Conservation (phyloP, 2,888 invertebrate species). For the Scaptomyza reducta region DNA sequence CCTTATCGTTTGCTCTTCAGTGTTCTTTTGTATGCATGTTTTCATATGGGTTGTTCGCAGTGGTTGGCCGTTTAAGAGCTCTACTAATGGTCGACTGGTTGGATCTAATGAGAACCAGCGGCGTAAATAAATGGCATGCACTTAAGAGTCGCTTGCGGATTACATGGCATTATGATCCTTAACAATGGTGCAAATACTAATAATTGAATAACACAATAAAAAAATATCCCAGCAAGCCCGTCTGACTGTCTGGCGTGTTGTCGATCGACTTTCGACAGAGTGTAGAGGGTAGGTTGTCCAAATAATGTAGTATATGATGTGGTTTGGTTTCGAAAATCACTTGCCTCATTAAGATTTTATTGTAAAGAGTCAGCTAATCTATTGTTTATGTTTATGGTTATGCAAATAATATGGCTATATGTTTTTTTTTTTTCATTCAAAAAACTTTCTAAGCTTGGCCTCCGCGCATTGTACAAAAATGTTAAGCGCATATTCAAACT, state of each 20-base stretch:
- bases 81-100: slow-evolving; percentile 51
- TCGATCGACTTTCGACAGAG: slow-evolving; percentile 3
- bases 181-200: slow-evolving; percentile 63
- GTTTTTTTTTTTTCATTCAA: too few relatives aligned
- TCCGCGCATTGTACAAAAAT: too few relatives aligned
- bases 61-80: slow-evolving; percentile 63
- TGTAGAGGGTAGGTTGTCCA: background rate
- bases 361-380: background rate
- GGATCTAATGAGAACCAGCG: slow-evolving; percentile 66
- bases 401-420: background rate
- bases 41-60: slow-evolving; percentile 26
- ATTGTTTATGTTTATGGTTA: background rate
- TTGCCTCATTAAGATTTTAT: background rate
- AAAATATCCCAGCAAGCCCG: slow-evolving; percentile 48
- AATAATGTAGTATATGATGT: slow-evolving; percentile 15
- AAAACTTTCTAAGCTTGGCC: too few relatives aligned
- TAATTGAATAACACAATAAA: slow-evolving; percentile 78
- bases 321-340: slow-evolving; percentile 4
- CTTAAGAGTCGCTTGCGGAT: slow-evolving; percentile 72
- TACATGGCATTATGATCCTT: slow-evolving; percentile 73
- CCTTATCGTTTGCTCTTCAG: slow-evolving; percentile 21
- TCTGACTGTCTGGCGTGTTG: slow-evolving; percentile 2
- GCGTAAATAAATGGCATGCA: slow-evolving; percentile 77
- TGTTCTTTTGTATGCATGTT: background rate
- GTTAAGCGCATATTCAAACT: too few relatives aligned